Percentiles rank a stretch among this genome's conserved stretches.
Evolutionary conservation across 2,113 vertebrate genomes (phyloP).

Genomic region (Ailuropoda melanoleuca): DNA sequence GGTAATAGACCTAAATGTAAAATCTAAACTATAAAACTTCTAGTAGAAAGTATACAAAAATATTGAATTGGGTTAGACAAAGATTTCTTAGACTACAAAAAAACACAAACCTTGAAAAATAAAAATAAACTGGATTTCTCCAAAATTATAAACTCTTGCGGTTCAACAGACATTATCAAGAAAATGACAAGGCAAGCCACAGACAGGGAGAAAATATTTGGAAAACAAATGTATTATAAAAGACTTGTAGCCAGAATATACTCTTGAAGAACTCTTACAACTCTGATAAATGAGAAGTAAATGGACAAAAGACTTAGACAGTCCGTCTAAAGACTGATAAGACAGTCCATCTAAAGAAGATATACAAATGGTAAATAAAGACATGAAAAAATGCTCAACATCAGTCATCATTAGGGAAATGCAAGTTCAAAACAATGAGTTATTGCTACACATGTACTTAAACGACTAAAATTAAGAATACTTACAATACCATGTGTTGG

Average conservation of each 20-base stretch:
- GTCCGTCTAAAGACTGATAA: not conserved
- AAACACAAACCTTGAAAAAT: not conserved
- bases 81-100: not conserved
- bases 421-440: not conserved
- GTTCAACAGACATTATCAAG: not conserved
- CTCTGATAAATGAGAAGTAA: conserved; percentile 36
- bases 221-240: not conserved
- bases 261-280: not conserved
- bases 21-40: not conserved
- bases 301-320: conserved; percentile 22
- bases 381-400: not conserved
- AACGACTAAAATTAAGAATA: not conserved
- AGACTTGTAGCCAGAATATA: not conserved
- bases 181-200: not conserved
- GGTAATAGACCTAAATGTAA: not conserved
- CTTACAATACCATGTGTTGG: not conserved
- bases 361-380: not conserved
- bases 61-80: not conserved
- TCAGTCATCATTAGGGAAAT: conserved; percentile 20
- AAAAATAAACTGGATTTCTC: not conserved
- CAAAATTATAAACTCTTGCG: not conserved
- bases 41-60: not conserved
- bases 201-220: not conserved
- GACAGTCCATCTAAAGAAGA: not conserved
- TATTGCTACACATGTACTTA: not conserved